A percentile compares a stretch with the other conserved stretches of the same genome.
Conservation (phyloP, 2,797 vertebrate species). For the Xiphophorus birchmanni region DNA sequence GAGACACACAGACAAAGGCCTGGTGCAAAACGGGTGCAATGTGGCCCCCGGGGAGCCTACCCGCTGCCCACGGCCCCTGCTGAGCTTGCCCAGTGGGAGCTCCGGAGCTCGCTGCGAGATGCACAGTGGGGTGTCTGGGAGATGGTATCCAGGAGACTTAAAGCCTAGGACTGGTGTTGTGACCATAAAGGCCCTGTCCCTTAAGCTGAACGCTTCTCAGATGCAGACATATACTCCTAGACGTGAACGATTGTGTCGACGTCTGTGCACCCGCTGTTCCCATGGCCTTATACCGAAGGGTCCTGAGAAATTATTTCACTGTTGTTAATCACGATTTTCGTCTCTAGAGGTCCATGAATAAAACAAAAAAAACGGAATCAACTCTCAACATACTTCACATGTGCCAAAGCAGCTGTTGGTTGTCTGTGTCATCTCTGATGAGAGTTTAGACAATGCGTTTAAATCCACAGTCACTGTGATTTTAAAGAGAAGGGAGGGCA, state of each 20-base stretch:
- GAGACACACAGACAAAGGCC: conserved; percentile 57
- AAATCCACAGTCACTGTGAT: conserved; percentile 9
- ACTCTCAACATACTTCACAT: conserved; percentile 35
- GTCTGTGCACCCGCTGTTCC: conserved; percentile 65
- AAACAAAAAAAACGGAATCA: conserved; percentile 21
- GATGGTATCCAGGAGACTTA: conserved; percentile 65
- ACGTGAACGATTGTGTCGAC: conserved; percentile 68
- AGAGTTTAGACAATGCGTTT: conserved; percentile 37
- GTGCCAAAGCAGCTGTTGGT: conserved; percentile 25
- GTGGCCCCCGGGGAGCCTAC: conserved; percentile 48
- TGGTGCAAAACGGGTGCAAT: conserved; percentile 61
- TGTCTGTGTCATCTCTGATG: conserved; percentile 43
- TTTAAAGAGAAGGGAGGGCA: background rate
- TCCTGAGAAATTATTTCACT: conserved; percentile 74
- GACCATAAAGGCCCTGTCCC: conserved; percentile 71
- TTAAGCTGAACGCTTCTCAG: conserved; percentile 62
- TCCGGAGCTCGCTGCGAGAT: conserved; percentile 47
- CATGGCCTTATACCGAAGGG: conserved; percentile 73
- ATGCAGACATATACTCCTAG: conserved; percentile 53
- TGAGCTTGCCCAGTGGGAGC: conserved; percentile 76
- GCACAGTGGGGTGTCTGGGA: conserved; percentile 74
- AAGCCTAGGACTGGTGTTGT: conserved; percentile 57
- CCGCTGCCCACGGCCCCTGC: conserved; percentile 59
- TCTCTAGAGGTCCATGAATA: conserved; percentile 45
- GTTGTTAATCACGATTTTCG: conserved; percentile 63